phyloP scores from a whole-genome alignment of 2,113 vertebrate genomes.

The Nycticebus coucang region DNA sequence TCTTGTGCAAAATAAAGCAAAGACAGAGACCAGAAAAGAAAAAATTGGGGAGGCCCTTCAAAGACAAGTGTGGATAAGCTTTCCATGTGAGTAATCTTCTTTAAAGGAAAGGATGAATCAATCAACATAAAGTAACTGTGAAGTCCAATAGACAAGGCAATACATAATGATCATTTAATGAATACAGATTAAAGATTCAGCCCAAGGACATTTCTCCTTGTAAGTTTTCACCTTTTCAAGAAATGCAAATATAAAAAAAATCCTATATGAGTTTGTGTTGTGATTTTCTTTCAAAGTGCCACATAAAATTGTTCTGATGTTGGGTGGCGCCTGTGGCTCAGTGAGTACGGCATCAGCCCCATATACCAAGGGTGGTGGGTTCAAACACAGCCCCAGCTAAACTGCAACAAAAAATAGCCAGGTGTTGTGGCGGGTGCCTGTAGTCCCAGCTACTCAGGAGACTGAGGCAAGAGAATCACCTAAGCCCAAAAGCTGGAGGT shows the following conservation, averaged over 20 bases:
- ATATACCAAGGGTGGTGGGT: too few relatives aligned
- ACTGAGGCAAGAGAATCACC: too few relatives aligned
- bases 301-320: not conserved
- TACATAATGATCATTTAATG: slow-evolving; percentile 41
- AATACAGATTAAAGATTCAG: slow-evolving; percentile 1
- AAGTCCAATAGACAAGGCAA: slow-evolving; percentile 36
- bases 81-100: not conserved
- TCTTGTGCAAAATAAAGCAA: not conserved
- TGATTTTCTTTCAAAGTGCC: not conserved
- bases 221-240: not conserved
- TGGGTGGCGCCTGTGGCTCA: too few relatives aligned
- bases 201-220: not conserved
- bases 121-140: slow-evolving; percentile 1
- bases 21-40: slow-evolving; percentile 23
- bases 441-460: too few relatives aligned
- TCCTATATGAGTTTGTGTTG: not conserved
- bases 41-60: not conserved
- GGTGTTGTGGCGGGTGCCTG: too few relatives aligned
- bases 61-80: not conserved
- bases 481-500: too few relatives aligned
- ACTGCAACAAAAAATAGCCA: too few relatives aligned
- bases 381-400: too few relatives aligned
- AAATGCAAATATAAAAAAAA: not conserved
- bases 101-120: slow-evolving; percentile 38
- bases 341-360: too few relatives aligned